Evolutionary conservation across 2,888 invertebrate species (phyloP).

Genomic region (Phorcus lineatus): DNA sequence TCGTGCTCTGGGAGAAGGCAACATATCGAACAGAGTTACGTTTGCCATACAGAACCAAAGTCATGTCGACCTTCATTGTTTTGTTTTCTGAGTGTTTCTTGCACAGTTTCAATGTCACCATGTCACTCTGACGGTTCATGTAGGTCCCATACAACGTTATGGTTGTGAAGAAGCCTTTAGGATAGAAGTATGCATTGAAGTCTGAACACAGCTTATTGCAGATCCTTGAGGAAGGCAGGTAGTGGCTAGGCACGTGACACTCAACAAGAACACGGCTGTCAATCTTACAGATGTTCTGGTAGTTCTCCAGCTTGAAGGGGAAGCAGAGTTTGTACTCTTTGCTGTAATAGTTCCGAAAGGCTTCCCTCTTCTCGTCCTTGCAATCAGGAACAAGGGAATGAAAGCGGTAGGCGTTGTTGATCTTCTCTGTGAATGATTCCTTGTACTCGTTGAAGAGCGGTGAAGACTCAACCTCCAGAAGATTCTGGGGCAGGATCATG

Average conservation of each 20-base stretch:
- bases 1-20: constrained; percentile 53
- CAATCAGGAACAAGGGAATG: constrained; percentile 65
- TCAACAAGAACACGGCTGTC: constrained; percentile 57
- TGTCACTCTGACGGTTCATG: constrained; percentile 59
- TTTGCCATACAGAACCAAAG: constrained; percentile 63
- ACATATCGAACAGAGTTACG: constrained; percentile 63
- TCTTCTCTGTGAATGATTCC: constrained; percentile 50
- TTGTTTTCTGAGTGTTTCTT: constrained; percentile 36
- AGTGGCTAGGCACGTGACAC: constrained; percentile 51
- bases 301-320: constrained; percentile 56
- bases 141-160: constrained; percentile 64
- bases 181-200: constrained; percentile 53
- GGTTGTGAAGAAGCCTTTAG: constrained; percentile 62
- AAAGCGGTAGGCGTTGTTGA: constrained; percentile 60
- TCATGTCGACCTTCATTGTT: constrained; percentile 47
- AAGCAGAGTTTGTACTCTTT: constrained; percentile 53
- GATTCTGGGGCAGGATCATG: constrained; percentile 62
- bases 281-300: constrained; percentile 56
- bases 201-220: neutral
- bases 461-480: constrained; percentile 61
- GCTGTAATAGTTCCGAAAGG: constrained; percentile 60
- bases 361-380: constrained; percentile 43
- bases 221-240: constrained; percentile 32
- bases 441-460: constrained; percentile 46
- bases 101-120: constrained; percentile 55